Base-by-base conservation (phyloP, 2,888 invertebrate species). In the Mesorhabditis belari region DNA sequence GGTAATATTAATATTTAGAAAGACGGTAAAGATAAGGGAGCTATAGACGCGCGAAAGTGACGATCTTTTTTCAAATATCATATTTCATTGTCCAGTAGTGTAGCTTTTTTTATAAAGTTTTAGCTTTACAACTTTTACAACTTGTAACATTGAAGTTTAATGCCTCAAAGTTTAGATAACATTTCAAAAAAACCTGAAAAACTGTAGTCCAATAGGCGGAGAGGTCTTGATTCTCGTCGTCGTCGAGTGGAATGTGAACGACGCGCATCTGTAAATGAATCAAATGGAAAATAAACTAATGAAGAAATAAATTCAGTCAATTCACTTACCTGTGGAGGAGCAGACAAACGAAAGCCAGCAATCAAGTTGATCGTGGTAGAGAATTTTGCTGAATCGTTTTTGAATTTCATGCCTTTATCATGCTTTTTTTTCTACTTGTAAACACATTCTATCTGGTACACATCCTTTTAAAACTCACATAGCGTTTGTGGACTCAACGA, bases 321-420 rank as follows among this genome's bases (percentile, higher is more conserved):
- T 35, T n/a, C 44, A n/a, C 44, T 35, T 35, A 35, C 44, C 44
- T 71, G 71, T 6, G 62, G 49, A 6, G 74, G 71, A 17, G 67
- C 70, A 21, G 64, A 65, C 29, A 73, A 64, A 49, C 71, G 69
- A 57, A 74, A 73, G 28, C 73, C 72, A 19, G 72, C 69, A 58
- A 74, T 74, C 29, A 70, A 59, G 58, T 74, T 74, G 64, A 74
- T 70, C 57, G 69, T 71, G 6, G 65, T 65, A 28, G 69, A 68
- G 63, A 71, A 73, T 28, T 69, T 67, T 6, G 70, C 73, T 73
- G 70, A 58, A 73, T 63, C 19, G 23, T 12, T 19, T 21, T 5
- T 23, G 49, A 6, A 5, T 9, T 49, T 17, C n/a, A 17, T 35
- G 44, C 12, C 44, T 17, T n/a, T n/a, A 35, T 9, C n/a, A 35